phyloP scores from a whole-genome alignment of 2,797 vertebrate species.

The Hipposideros larvatus region DNA sequence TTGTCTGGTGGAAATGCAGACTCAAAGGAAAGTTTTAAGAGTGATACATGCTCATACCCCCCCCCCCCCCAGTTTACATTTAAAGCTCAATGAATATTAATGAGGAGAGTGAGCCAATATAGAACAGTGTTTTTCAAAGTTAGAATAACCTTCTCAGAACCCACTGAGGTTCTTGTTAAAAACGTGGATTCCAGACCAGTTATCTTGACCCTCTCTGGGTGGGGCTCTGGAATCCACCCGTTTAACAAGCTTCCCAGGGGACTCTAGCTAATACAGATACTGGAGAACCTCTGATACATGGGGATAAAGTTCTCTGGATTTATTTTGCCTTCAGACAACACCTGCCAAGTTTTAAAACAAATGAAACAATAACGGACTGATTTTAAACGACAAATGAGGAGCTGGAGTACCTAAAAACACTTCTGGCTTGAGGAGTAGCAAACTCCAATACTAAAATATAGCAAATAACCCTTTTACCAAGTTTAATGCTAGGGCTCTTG shows the following conservation, averaged over 20 bases:
- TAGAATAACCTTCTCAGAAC: background rate
- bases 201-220: background rate
- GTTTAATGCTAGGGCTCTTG: background rate
- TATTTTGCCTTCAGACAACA: conserved; percentile 39
- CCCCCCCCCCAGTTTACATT: conserved; percentile 22
- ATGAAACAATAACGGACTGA: background rate
- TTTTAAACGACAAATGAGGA: conserved; percentile 38
- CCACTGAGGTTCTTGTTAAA: background rate
- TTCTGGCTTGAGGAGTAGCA: background rate
- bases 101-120: background rate
- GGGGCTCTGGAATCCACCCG: background rate
- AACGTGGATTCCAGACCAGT: background rate
- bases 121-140: conserved; percentile 14
- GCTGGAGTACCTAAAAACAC: background rate
- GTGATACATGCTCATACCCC: background rate
- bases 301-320: background rate
- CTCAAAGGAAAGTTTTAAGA: conserved; percentile 49
- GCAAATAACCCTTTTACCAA: background rate
- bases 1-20: conserved; percentile 36
- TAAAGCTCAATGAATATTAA: conserved; percentile 52
- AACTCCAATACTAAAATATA: background rate
- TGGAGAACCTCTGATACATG: background rate
- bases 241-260: background rate
- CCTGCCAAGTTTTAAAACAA: conserved; percentile 17
- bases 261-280: background rate